Evolutionary conservation across 1,140 invertebrate genomes (phyloP), one percentile per base, ranked within the genome.

Genomic region (Sminthurides bifidus): DNA sequence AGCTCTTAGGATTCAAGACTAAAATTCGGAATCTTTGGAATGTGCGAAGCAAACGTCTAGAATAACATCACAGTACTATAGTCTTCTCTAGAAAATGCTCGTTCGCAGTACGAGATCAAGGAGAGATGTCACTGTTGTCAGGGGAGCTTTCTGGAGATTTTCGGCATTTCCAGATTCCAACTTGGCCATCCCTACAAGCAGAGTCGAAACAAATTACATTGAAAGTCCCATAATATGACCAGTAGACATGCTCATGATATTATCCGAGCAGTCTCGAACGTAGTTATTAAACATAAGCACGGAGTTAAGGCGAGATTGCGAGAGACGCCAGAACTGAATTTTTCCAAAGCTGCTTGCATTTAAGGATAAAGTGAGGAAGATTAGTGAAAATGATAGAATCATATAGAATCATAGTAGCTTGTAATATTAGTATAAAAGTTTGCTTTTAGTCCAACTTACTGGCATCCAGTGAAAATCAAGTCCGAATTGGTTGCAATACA

Each of bases 381-480:
- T 37, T 37, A 37, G 33, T 37, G 37, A 40, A 27, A n/a, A n/a
- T n/a, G n/a, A n/a, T n/a, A n/a, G n/a, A n/a, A n/a, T n/a, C n/a
- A n/a, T n/a, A n/a, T n/a, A n/a, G n/a, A n/a, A n/a, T n/a, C n/a
- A n/a, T n/a, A n/a, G n/a, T n/a, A n/a, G n/a, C n/a, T n/a, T n/a
- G n/a, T n/a, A n/a, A n/a, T n/a, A n/a, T n/a, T n/a, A n/a, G n/a
- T n/a, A n/a, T n/a, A n/a, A n/a, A n/a, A n/a, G n/a, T n/a, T n/a
- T n/a, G n/a, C n/a, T n/a, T n/a, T n/a, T n/a, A n/a, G n/a, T n/a
- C n/a, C 44, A 57, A 77, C 77, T 75, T 68, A 81, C 79, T 76
- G 81, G 67, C 84, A 84, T 8, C 83, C 85, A 30, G 85, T 86
- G 67, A 87, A 88, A 62, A 87, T 77, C 56, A 79, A 75, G 31